Evolutionary conservation across 2,888 invertebrate species (phyloP).

Genomic region (Drosophila phalerata): DNA sequence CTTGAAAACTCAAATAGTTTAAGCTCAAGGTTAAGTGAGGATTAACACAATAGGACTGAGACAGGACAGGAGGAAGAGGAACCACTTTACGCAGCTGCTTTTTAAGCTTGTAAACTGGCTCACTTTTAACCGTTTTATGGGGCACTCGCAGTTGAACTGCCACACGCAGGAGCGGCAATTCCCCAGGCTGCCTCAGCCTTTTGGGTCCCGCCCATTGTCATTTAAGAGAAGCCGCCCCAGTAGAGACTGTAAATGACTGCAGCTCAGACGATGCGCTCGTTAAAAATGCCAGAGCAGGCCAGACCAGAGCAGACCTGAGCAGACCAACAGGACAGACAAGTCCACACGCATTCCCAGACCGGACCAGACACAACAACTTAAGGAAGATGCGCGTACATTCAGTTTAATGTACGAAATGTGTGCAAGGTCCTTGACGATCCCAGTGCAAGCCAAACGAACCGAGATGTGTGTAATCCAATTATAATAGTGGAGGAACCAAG

Average conservation of each 20-base stretch:
- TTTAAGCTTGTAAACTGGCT: conserved; percentile 52
- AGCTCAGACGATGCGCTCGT: conserved; percentile 62
- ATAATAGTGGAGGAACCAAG: conserved; percentile 55
- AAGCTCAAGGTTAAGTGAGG: conserved; percentile 55
- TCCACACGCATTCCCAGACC: conserved; percentile 34
- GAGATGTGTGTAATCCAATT: conserved; percentile 67
- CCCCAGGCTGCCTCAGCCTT: conserved; percentile 24
- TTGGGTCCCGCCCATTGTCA: conserved; percentile 46
- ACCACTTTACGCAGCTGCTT: conserved; percentile 46
- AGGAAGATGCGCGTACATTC: conserved; percentile 55
- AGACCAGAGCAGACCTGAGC: conserved; percentile 14
- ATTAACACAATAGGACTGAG: conserved; percentile 38
- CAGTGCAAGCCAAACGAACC: neutral
- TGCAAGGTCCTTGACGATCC: conserved; percentile 36
- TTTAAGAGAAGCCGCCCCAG: conserved; percentile 53
- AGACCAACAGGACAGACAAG: conserved; percentile 32
- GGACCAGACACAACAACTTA: conserved; percentile 41
- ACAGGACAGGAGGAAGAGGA: conserved; percentile 9
- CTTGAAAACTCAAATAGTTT: conserved; percentile 27
- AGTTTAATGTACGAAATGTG: conserved; percentile 50
- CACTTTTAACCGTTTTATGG: conserved; percentile 62
- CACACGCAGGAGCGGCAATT: conserved; percentile 53
- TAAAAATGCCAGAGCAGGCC: conserved; percentile 58
- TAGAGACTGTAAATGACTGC: conserved; percentile 61
- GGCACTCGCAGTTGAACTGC: conserved; percentile 35